Evolutionary conservation across 2,888 invertebrate species (phyloP), one percentile per base, ranked within the genome.

Genomic region (Pycnomerus fuliginosus): DNA sequence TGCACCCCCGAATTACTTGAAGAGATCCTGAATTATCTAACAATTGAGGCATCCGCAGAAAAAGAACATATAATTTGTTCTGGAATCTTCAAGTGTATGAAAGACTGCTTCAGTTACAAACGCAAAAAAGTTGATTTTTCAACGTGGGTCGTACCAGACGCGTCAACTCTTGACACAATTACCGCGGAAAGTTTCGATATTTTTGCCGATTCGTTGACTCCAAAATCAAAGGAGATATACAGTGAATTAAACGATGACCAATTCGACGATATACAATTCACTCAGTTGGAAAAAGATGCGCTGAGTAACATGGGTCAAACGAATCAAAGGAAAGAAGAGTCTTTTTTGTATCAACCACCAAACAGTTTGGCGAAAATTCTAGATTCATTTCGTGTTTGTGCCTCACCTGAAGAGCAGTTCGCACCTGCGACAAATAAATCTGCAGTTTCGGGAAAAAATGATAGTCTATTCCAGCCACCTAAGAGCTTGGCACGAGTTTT

Each of bases 261-360:
- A 7, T 20, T 20, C 8, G 20, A 20, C 20, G 8, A 20, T 3
- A 3, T 13, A 8, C 16, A 11, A 17, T 5, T 11, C 8, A 29
- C 13, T 8, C 29, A 12, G 8, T 14, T n/a, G 14, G 5, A 12
- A 13, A 33, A 33, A 7, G 10, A 20, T 33, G n/a, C 8, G 3
- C 33, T 20, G n/a, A n/a, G 17, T 10, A 8, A n/a, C 4, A 25
- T 13, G 20, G 16, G 14, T 15, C 11, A 28, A 16, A 31, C 30
- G 12, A n/a, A 27, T 11, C 17, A 30, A 41, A 13, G 10, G 14
- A 30, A 25, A 4, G 27, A 27, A 27, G 11, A 27, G 10, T 27
- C 27, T 4, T 27, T 27, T 10, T 8, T 12, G 8, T 10, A 15
- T 22, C 23, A 27, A 33, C 20, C 12, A 3, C 12, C 27, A 2